phyloP scores from a whole-genome alignment of 2,797 vertebrate genomes.

The Chromis chromis region DNA sequence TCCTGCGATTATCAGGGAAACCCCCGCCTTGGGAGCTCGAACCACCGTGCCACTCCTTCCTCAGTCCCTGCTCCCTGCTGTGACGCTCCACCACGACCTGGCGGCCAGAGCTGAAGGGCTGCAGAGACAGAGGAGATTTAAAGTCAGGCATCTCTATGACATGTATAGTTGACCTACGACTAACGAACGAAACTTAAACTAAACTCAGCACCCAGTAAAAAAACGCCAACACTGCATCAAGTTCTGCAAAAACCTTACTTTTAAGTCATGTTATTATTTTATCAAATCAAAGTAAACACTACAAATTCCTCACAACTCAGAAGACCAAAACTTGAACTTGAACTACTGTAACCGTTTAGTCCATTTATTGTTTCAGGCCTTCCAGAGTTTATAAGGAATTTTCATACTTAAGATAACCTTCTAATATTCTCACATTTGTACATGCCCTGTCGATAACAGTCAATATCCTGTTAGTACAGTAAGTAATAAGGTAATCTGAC shows the following conservation, averaged over 20 bases:
- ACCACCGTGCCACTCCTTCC: conserved; percentile 95
- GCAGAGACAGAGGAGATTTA: conserved; percentile 7
- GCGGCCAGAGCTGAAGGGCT: conserved; percentile 92
- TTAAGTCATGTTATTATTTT: too few relatives aligned
- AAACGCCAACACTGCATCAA: too few relatives aligned
- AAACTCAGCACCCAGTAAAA: too few relatives aligned
- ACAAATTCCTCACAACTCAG: too few relatives aligned
- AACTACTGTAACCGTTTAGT: too few relatives aligned
- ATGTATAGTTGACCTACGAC: background rate
- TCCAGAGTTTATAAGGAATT: too few relatives aligned
- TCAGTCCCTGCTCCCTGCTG: conserved; percentile 89
- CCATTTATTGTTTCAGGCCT: too few relatives aligned
- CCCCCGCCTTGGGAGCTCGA: conserved; percentile 89
- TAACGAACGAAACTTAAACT: background rate
- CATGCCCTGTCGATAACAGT: background rate
- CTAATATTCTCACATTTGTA: too few relatives aligned
- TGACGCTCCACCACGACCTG: conserved; percentile 93
- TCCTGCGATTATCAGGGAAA: conserved; percentile 89
- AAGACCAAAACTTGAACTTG: too few relatives aligned
- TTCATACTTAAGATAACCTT: too few relatives aligned
- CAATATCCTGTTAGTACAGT: background rate
- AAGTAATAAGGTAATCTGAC: conserved; percentile 71
- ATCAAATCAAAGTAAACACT: too few relatives aligned
- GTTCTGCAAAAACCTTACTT: too few relatives aligned
- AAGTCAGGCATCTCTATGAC: background rate